Percentiles rank a stretch among this genome's conserved stretches.
phyloP scores from a whole-genome alignment of 1,140 invertebrate species.

The Leptinotarsa lineolata region DNA sequence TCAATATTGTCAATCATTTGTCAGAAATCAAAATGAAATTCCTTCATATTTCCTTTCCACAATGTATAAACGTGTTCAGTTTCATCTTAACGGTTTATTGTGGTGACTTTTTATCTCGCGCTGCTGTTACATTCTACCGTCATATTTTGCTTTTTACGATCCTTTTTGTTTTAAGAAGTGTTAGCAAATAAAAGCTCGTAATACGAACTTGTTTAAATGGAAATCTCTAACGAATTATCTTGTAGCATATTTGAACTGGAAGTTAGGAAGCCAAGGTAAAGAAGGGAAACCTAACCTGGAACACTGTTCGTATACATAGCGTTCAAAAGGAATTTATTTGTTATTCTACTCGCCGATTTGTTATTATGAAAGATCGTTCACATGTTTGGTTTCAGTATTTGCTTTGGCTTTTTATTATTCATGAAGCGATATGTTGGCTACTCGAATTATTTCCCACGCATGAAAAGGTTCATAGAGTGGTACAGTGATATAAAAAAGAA shows the following conservation, averaged over 20 bases:
- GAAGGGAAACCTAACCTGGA: not conserved
- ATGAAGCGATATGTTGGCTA: conserved; percentile 22
- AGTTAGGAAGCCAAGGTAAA: conserved; percentile 12
- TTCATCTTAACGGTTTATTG: not conserved
- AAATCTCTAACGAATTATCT: not conserved
- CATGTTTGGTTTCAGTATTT: conserved; percentile 15
- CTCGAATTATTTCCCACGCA: conserved; percentile 27
- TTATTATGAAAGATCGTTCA: conserved; percentile 27
- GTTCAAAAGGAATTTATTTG: conserved; percentile 15
- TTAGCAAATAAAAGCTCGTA: not conserved
- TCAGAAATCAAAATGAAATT: too few relatives aligned
- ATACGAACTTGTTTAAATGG: not conserved
- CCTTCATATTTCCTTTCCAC: not conserved
- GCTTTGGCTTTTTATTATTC: conserved; percentile 32
- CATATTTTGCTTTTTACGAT: not conserved
- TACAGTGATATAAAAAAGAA: too few relatives aligned
- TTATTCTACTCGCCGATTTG: conserved; percentile 23
- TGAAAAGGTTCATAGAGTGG: not conserved
- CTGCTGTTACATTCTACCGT: not conserved
- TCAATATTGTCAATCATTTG: too few relatives aligned
- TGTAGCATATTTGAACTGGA: conserved; percentile 20
- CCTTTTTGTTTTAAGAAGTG: not conserved
- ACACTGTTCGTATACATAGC: not conserved
- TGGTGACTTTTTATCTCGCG: conserved; percentile 4
- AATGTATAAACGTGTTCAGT: not conserved